Base-by-base conservation (phyloP, 92 coral and sea anemone species). In the Phymanthus crucifer region DNA sequence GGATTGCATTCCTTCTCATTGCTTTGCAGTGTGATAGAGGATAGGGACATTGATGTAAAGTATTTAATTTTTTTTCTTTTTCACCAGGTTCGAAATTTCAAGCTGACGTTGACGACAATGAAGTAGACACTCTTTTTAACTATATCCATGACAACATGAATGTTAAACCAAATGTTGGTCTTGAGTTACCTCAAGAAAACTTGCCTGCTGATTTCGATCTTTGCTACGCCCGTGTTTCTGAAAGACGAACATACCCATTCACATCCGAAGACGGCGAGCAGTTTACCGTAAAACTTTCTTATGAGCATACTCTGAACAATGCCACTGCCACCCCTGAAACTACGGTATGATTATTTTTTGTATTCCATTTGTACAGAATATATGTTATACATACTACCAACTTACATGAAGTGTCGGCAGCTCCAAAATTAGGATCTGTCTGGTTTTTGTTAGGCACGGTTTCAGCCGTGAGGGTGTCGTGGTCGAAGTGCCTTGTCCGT, bases 211-310 rank as follows among this genome's bases (percentile, higher is more conserved):
- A 61, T 27, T 61, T 61, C 13, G 68, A 61, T 61, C 68, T 29
- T 24, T 61, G 29, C 2, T 61, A 61, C 68, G 35, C 34, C 6
- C 68, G 68, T 61, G 33, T 61, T 24, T 61, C 68, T 61, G 68
- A 61, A 29, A 61, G 68, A 61, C 32, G 68, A 61, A 61, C 68
- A 13, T 61, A 61, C 29, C 68, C 68, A 24, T 61, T 61, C 68
- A 61, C 34, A 24, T 24, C 33, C 3, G 18, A 61, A 29, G 64
- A 54, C 5, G 64, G n/a, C 64, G 64, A 54, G 27, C 64, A 54
- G 27, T 54, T 54, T 54, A 54, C 64, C 27, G 64, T 54, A 7
- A 54, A 54, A 54, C 64, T 54, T 26, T n/a, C 31, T 21, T 54
- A 54, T 21, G 64, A 54, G n/a, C 64, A 54, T 29, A 54, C 14